A percentile compares a stretch with the other conserved stretches of the same genome.
phyloP scores from a whole-genome alignment of 2,113 vertebrate genomes.

The Clarias batrachus region DNA sequence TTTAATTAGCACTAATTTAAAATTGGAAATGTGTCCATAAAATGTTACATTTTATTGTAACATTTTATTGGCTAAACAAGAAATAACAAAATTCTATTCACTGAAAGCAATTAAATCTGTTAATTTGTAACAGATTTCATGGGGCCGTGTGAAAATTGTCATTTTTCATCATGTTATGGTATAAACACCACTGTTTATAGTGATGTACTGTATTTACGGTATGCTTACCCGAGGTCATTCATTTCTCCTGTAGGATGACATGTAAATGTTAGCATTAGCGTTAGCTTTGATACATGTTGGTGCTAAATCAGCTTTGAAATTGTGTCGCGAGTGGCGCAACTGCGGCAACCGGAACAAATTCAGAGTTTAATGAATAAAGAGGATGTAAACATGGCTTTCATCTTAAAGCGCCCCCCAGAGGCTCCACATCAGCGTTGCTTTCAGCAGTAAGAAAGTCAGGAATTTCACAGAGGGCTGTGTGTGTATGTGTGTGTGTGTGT shows the following conservation, averaged over 20 bases:
- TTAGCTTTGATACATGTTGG: neutral
- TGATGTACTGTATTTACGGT: too few relatives aligned
- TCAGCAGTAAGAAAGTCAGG: neutral
- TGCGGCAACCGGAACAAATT: neutral
- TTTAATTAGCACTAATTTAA: neutral
- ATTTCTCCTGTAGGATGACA: neutral
- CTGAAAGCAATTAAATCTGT: neutral
- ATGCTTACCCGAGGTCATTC: too few relatives aligned
- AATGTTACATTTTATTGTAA: neutral
- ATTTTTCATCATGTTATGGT: too few relatives aligned
- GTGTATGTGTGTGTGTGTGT: constrained; percentile 7
- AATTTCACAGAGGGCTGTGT: neutral
- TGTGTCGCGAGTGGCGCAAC: neutral
- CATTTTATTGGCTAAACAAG: neutral
- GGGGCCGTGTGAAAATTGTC: too few relatives aligned
- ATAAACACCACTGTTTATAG: too few relatives aligned
- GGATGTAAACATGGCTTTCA: neutral
- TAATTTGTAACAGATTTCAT: neutral
- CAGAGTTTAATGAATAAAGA: neutral
- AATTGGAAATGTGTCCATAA: neutral
- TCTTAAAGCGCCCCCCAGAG: neutral
- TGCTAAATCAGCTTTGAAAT: neutral
- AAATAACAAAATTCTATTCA: too few relatives aligned
- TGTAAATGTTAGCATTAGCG: neutral
- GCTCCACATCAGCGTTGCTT: neutral